Evolutionary conservation across 1,140 invertebrate genomes (phyloP), one percentile per base, ranked within the genome.

Genomic region (Paracyclopina nana): DNA sequence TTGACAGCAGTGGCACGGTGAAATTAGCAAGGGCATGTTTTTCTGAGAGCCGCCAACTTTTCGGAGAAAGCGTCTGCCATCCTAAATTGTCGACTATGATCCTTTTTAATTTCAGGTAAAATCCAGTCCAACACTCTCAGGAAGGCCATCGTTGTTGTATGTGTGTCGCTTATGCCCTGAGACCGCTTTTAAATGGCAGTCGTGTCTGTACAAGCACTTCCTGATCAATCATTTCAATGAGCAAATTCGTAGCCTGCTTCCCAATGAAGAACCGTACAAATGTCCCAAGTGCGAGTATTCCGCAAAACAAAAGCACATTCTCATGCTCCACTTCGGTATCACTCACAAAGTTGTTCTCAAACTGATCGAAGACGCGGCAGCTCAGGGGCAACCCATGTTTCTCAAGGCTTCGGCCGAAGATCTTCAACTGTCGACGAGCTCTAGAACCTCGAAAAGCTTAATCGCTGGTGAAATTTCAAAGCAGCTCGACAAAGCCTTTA

Each of bases 121-220:
- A n/a, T n/a, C n/a, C n/a, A 38, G n/a, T 20, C n/a, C 34, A 38
- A 38, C 34, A 38, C n/a, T 38, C 14, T 38, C 20, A 38, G 20
- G 9, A 38, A 20, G 20, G 34, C 34, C 34, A n/a, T 38, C 34
- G 5, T 16, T 16, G 9, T 20, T 38, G 3, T 38, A 16, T 8
- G n/a, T 20, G 20, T 48, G 45, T 26, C 45, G 25, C 16, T 28
- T 48, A 16, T 48, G 45, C n/a, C 25, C 25, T 16, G 45, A 48
- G 2, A 28, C 14, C 45, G 14, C 45, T 4, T 52, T 52, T 16
- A 52, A 40, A 38, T 52, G 50, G 50, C 50, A 44, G 12, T 52
- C 34, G 22, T 20, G 22, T 24, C 27, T 52, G 20, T 52, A 44
- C 50, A 52, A 52, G 27, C 50, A 52, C 26, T 52, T 22, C 18